phyloP scores from a whole-genome alignment of 2,113 vertebrate species.

The Onychostruthus taczanowskii region DNA sequence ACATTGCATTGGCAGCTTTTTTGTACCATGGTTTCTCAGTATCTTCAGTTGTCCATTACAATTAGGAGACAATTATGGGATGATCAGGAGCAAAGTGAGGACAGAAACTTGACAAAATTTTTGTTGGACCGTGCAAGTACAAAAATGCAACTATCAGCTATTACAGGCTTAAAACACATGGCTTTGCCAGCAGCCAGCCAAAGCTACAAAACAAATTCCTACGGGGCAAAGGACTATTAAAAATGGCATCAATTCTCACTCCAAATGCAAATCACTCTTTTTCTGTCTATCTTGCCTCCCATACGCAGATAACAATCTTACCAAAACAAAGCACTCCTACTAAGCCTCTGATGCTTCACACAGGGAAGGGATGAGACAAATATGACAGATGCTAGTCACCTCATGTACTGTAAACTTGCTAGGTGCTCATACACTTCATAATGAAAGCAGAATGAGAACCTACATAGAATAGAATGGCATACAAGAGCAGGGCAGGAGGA shows the following conservation, averaged over 20 bases:
- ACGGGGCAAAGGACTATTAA: background rate
- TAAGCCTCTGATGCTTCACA: background rate
- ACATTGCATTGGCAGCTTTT: accelerated
- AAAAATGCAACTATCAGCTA: background rate
- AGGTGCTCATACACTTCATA: background rate
- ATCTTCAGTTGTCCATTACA: background rate
- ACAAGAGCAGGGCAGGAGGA: background rate
- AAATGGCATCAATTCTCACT: background rate
- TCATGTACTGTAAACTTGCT: background rate
- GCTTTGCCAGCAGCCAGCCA: background rate
- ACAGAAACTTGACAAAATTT: background rate
- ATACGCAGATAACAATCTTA: background rate
- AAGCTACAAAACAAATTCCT: background rate
- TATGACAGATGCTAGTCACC: background rate
- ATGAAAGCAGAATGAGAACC: background rate
- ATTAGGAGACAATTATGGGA: background rate
- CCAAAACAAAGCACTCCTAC: background rate
- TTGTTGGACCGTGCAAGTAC: background rate
- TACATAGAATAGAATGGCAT: background rate
- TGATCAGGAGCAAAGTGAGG: background rate
- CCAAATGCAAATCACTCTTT: background rate
- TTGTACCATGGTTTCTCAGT: background rate
- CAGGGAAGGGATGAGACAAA: background rate
- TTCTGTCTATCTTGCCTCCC: background rate
- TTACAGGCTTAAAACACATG: background rate